Percentiles rank a stretch among this genome's conserved stretches.
Conservation (phyloP, 2,888 invertebrate species). For the Agriopis aurantiaria region DNA sequence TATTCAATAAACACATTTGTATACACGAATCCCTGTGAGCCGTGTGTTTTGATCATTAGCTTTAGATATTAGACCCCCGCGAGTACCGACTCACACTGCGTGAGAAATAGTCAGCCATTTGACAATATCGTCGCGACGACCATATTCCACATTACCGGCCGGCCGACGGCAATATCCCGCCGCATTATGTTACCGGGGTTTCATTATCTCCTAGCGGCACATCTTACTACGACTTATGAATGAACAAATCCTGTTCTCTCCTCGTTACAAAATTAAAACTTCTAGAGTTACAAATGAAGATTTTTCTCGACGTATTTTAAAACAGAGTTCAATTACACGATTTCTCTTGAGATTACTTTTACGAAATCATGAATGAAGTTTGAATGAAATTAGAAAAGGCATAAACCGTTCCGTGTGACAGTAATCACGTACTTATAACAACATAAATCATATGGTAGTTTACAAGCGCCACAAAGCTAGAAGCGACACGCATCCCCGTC, state of each 20-base stretch:
- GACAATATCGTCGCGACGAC: slow-evolving; percentile 72
- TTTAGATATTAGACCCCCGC: slow-evolving; percentile 74
- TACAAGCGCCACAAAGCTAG: slow-evolving; percentile 84
- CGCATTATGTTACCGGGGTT: slow-evolving; percentile 61
- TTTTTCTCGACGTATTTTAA: slow-evolving; percentile 21
- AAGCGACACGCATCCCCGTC: slow-evolving; percentile 80
- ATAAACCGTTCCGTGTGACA: slow-evolving; percentile 62
- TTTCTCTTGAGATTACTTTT: slow-evolving; percentile 18
- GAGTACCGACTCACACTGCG: slow-evolving; percentile 73
- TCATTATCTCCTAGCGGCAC: slow-evolving; percentile 63
- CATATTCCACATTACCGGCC: slow-evolving; percentile 63
- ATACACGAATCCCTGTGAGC: slow-evolving; percentile 70
- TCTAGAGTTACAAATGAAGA: slow-evolving; percentile 44
- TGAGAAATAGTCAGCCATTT: slow-evolving; percentile 78
- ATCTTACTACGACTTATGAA: slow-evolving; percentile 55
- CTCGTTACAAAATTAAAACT: slow-evolving; percentile 43
- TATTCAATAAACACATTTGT: slow-evolving; percentile 76
- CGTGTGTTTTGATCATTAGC: slow-evolving; percentile 76
- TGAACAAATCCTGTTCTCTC: slow-evolving; percentile 50
- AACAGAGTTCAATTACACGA: slow-evolving; percentile 16
- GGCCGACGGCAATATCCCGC: slow-evolving; percentile 57
- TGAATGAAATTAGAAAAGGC: slow-evolving; percentile 42
- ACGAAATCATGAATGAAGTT: slow-evolving; percentile 27
- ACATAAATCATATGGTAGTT: slow-evolving; percentile 80
- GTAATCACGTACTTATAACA: slow-evolving; percentile 80